Conservation (phyloP, 2,888 invertebrate species). For the Stictocephala bisonia region DNA sequence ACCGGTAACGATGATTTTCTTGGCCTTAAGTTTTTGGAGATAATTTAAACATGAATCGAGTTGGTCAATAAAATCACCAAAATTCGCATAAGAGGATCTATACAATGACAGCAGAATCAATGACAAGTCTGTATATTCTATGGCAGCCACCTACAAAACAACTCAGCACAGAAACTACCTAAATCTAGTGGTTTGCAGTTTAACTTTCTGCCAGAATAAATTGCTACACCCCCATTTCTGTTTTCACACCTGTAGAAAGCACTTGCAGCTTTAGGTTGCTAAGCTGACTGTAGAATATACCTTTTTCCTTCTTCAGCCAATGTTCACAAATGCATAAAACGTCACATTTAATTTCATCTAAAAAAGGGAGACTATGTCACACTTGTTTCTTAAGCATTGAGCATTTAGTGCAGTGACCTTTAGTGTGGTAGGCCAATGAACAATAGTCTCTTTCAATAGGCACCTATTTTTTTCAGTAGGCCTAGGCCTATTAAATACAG, state of each 20-base stretch:
- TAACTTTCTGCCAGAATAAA: neutral
- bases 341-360: neutral
- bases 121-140: neutral
- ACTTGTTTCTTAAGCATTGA: neutral
- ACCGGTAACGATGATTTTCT: neutral
- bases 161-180: neutral
- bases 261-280: neutral
- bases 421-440: too few relatives aligned
- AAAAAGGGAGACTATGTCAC: neutral
- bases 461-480: too few relatives aligned
- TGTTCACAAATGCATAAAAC: neutral
- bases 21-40: neutral
- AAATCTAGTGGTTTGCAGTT: neutral
- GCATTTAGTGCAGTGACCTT: neutral
- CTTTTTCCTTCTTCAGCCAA: neutral
- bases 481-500: too few relatives aligned
- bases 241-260: neutral
- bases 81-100: neutral
- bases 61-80: neutral
- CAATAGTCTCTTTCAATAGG: too few relatives aligned
- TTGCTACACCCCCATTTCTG: conserved; percentile 2
- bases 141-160: neutral
- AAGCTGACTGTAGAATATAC: neutral
- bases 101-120: neutral
- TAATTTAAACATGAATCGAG: neutral